Base-by-base conservation (phyloP, 2,797 vertebrate species). In the Characodon lateralis region DNA sequence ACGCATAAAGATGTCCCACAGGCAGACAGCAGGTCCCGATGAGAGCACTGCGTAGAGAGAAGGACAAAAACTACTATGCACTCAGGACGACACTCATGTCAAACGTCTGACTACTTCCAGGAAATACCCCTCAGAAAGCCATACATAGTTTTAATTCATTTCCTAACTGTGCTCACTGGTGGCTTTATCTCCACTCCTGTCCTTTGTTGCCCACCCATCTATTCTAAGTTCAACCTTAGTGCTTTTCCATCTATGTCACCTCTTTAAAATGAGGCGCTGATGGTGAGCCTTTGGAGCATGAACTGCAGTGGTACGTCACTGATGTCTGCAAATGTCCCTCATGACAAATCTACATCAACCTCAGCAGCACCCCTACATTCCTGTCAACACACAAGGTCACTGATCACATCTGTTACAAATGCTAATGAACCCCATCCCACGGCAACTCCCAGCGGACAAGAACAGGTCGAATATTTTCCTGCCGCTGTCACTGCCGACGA, bases 271-370 rank as follows among this genome's bases (percentile, higher is more conserved):
- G 68, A 83, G 84, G 83, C 79, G 86, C 75, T 85, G 55, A 85
- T 66, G 80, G 79, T 41, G 77, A 83, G 86, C 88, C 87, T 89
- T 80, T 71, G 51, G 81, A 92, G 90, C 91, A 88, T 85, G 82
- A 93, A 91, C 87, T 87, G 85, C 85, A 16, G 87, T 74, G 72
- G 90, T 89, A 90, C 85, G 91, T 88, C 92, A 90, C 86, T 90
- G 84, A 90, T 92, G 93, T 89, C 88, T 87, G 82, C 77, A 4
- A 69, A 56, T 58, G 81, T 89, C 82, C 87, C 87, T 88, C 83
- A 83, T 88, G 91, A 91, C 85, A 77, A 88, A 89, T 89, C 87
- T 76, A 84, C 87, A 88, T 91, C 79, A 88, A 87, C 82, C 71
- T 73, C 41, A 24, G 73, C 73, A 24, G 50, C 26, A 50, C 48